A percentile compares a stretch with the other conserved stretches of the same genome.
Evolutionary conservation across 2,113 vertebrate genomes (phyloP).

Genomic region (Chlorodrepanis virens): DNA sequence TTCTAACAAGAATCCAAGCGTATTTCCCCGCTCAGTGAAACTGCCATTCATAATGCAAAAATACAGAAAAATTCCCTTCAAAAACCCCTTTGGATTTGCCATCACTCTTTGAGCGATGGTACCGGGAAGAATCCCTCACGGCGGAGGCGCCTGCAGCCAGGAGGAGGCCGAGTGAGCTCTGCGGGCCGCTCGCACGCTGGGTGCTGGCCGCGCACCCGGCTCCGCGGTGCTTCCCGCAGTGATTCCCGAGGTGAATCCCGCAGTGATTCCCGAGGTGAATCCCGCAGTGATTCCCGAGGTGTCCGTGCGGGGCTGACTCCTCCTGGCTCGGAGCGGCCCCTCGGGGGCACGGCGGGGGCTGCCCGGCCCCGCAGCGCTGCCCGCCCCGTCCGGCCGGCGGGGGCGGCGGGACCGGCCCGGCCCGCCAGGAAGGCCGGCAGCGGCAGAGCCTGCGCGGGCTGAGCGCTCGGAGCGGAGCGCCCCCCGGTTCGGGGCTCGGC

Average conservation of each 20-base stretch:
- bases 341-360: too few relatives aligned
- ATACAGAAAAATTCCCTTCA: neutral
- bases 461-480: neutral
- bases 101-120: slow-evolving; percentile 18
- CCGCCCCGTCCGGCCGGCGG: too few relatives aligned
- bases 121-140: slow-evolving; percentile 2
- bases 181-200: neutral
- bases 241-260: too few relatives aligned
- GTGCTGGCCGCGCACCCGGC: rapidly evolving
- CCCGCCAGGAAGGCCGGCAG: rapidly evolving
- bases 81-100: slow-evolving; percentile 4
- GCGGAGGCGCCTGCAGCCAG: neutral
- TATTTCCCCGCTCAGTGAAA: neutral
- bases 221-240: too few relatives aligned
- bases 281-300: too few relatives aligned
- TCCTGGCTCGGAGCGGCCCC: too few relatives aligned
- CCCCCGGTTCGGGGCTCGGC: too few relatives aligned
- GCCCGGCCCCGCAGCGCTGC: too few relatives aligned
- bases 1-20: neutral
- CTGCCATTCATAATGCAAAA: neutral
- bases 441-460: neutral
- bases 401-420: too few relatives aligned
- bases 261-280: too few relatives aligned
- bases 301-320: too few relatives aligned
- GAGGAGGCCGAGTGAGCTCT: neutral